Percentiles rank a stretch among this genome's conserved stretches.
phyloP scores from a whole-genome alignment of 2,797 vertebrate species.

The Pseudomugil tenellus region DNA sequence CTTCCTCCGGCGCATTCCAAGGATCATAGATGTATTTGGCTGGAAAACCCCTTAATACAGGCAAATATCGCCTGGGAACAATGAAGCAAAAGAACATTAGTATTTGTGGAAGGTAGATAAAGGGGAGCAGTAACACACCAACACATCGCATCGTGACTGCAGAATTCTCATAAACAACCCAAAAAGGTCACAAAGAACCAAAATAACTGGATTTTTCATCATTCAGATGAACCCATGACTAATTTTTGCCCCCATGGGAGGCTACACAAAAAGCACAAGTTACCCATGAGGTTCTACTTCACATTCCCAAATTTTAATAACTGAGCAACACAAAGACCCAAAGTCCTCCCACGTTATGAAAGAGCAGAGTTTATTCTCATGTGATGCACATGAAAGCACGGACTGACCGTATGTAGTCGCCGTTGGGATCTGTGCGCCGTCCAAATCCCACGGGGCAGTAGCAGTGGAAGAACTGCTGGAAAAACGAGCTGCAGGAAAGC shows the following conservation, averaged over 20 bases:
- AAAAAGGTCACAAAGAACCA: not conserved
- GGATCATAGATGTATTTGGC: conserved; percentile 96
- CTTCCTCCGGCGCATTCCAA: conserved; percentile 93
- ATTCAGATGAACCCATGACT: not conserved
- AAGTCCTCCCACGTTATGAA: not conserved
- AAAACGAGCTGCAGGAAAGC: conserved; percentile 96
- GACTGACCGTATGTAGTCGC: conserved; percentile 92
- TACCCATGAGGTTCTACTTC: conserved; percentile 9
- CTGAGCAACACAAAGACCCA: not conserved
- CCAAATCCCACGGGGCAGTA: conserved; percentile 96
- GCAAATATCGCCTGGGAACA: conserved; percentile 89
- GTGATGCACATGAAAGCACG: not conserved
- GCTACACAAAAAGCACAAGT: conserved; percentile 8
- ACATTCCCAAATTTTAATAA: not conserved
- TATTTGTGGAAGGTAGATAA: not conserved
- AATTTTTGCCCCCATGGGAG: conserved; percentile 4
- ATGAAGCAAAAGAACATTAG: conserved; percentile 20
- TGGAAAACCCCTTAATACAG: conserved; percentile 90
- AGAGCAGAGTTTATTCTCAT: not conserved
- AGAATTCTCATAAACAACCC: not conserved
- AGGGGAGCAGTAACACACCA: not conserved
- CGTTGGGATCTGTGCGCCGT: conserved; percentile 91
- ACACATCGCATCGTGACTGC: not conserved
- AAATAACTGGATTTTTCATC: not conserved
- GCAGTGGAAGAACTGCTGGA: conserved; percentile 96